These are phyloP conservation scores for Gymnosoma rotundatum DNA, from an alignment of 2,888 invertebrate species.

Conservation along the genomic window DNA sequence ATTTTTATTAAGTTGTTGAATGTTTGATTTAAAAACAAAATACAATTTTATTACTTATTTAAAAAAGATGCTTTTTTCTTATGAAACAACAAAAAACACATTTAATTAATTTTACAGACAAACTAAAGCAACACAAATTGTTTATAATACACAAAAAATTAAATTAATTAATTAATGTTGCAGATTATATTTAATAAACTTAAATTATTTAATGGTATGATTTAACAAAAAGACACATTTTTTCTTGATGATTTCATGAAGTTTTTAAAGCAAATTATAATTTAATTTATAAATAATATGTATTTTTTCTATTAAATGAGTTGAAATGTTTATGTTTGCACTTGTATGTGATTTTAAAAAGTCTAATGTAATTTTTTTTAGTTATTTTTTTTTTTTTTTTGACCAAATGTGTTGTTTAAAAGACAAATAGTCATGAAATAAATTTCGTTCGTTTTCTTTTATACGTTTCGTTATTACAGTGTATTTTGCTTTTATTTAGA, in stretches of 20 bases:
- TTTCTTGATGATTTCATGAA: slow-evolving; percentile 48
- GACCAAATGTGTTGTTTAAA: slow-evolving; percentile 27
- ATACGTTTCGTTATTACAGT: slow-evolving; percentile 39
- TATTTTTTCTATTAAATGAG: slow-evolving; percentile 31
- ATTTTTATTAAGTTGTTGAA: background rate
- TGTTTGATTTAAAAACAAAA: slow-evolving; percentile 31
- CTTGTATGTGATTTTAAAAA: slow-evolving; percentile 24
- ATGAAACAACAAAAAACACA: slow-evolving; percentile 38
- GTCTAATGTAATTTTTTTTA: slow-evolving; percentile 14
- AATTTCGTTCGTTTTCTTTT: slow-evolving; percentile 17
- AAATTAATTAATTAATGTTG: slow-evolving; percentile 20
- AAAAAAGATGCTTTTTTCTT: slow-evolving; percentile 4
- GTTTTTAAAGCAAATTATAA: slow-evolving; percentile 59
- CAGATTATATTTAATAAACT: slow-evolving; percentile 41
- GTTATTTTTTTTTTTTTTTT: slow-evolving; percentile 10
- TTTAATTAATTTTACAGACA: slow-evolving; percentile 46
- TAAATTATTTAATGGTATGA: slow-evolving; percentile 56
- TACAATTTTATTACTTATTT: slow-evolving; percentile 25
- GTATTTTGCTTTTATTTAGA: slow-evolving; percentile 64
- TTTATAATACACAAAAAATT: slow-evolving; percentile 46
- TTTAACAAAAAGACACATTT: slow-evolving; percentile 40
- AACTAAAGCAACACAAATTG: slow-evolving; percentile 51
- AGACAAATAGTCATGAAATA: background rate
- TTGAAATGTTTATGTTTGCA: slow-evolving; percentile 15
- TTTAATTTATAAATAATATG: slow-evolving; percentile 27